Conservation (phyloP, 2,113 vertebrate species). For the Plestiodon gilberti region DNA sequence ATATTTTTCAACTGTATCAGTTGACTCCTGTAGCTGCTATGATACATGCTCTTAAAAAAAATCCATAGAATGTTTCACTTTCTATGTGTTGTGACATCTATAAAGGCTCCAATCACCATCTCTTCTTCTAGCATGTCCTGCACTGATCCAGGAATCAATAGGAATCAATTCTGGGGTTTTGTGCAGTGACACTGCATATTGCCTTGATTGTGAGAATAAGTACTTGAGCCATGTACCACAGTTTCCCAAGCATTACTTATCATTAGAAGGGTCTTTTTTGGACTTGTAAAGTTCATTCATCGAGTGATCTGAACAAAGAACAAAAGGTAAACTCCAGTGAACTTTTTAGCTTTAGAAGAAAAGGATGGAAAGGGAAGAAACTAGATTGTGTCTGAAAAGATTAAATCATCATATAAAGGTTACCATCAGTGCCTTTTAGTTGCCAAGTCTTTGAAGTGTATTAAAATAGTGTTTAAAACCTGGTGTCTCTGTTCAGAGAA, state of each 20-base stretch:
- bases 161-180: slow-evolving; percentile 55
- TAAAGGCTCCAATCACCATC: slow-evolving; percentile 25
- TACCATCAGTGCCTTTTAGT: background rate
- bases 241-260: background rate
- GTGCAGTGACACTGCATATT: slow-evolving; percentile 38
- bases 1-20: background rate
- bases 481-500: background rate
- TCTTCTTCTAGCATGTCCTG: slow-evolving; percentile 45
- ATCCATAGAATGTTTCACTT: background rate
- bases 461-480: background rate
- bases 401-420: background rate
- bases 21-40: background rate
- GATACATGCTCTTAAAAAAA: background rate
- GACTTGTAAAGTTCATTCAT: background rate
- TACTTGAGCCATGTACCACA: background rate
- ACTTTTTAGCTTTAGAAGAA: background rate
- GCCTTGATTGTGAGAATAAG: slow-evolving; percentile 16
- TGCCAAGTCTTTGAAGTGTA: too few species aligned
- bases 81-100: slow-evolving; percentile 34
- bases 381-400: background rate
- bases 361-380: accelerated
- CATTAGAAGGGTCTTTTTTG: slow-evolving; percentile 1
- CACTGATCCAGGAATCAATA: slow-evolving; percentile 57
- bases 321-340: background rate
- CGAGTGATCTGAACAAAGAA: background rate